These are phyloP conservation scores for Galendromus occidentalis DNA, from an alignment of 1,140 invertebrate genomes.

Conservation along the genomic window DNA sequence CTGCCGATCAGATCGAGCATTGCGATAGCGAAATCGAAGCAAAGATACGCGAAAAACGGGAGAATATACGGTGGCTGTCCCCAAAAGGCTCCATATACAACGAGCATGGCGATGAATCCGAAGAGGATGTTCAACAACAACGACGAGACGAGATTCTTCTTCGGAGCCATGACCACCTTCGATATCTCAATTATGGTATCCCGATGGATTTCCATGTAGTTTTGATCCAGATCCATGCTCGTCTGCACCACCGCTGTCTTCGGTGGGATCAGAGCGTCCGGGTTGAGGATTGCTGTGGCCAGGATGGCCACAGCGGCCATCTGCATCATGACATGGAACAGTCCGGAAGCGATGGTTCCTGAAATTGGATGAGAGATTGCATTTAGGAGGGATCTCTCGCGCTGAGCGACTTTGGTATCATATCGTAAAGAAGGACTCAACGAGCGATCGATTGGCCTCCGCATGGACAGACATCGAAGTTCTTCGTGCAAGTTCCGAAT, in stretches of 20 bases:
- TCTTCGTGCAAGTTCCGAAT: no score
- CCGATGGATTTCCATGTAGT: neutral
- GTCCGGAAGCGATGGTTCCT: neutral
- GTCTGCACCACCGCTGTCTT: neutral
- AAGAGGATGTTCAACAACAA: neutral
- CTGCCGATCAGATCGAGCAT: constrained; percentile 1
- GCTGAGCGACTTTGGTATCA: no score
- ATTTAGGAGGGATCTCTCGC: no score
- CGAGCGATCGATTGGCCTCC: no score
- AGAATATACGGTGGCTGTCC: neutral
- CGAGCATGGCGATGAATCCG: neutral
- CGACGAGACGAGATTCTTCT: neutral
- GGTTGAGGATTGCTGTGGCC: neutral
- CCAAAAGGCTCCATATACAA: neutral
- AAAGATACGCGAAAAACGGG: neutral
- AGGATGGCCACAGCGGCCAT: neutral
- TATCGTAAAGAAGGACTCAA: no score
- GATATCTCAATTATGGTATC: neutral
- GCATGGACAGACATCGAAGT: no score
- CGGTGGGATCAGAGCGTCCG: neutral
- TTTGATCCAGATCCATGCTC: neutral
- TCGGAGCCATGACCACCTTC: neutral
- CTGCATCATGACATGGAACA: constrained; percentile 6
- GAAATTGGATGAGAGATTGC: neutral
- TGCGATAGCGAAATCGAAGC: neutral